Evolutionary conservation across 2,888 invertebrate species (phyloP), one percentile per base, ranked within the genome.

Genomic region (Dorcus parallelipipedus): DNA sequence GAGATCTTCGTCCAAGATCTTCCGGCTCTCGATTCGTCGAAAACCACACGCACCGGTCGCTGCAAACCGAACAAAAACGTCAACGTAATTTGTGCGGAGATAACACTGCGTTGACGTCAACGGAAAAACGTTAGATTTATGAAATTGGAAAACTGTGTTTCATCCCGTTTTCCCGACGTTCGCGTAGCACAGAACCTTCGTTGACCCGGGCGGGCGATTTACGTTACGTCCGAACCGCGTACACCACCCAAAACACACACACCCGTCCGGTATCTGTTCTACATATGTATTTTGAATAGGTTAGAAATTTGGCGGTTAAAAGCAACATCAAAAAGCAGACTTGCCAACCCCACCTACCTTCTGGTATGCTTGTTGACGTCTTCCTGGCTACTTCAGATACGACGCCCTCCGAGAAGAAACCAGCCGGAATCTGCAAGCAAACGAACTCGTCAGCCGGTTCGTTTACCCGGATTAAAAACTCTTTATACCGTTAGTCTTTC

Each of bases 1-100:
- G 38, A 68, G 49, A 57, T 68, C 63, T 38, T 67, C 69, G n/a
- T 56, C 58, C 41, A 66, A 23, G 9, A 62, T 55, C 49, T 55
- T 55, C 14, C 58, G 57, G 38, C 50, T 56, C 47, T 58, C 49
- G 5, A 43, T 10, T 9, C 47, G 47, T 45, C 9, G 23, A 17
- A n/a, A 47, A 47, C 9, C 47, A 33, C 26, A 33, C 26, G 26
- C 6, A 33, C 26, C 7, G 6, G 26, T 33, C 26, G 26, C 26
- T 33, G 26, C 26, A 33, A 33, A 33, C 26, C 26, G 26, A 33
- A 33, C 26, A 33, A 33, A 33, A 33, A 33, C 26, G 26, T 33
- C 26, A 33, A 33, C 40, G 10, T 56, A 20, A 42, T 17, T 41
- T 17, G 23, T 33, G 47, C 33, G n/a, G 9, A 20, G 33, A 17